Base-by-base conservation (phyloP, 2,113 vertebrate genomes). In the Hymenochirus boettgeri region DNA sequence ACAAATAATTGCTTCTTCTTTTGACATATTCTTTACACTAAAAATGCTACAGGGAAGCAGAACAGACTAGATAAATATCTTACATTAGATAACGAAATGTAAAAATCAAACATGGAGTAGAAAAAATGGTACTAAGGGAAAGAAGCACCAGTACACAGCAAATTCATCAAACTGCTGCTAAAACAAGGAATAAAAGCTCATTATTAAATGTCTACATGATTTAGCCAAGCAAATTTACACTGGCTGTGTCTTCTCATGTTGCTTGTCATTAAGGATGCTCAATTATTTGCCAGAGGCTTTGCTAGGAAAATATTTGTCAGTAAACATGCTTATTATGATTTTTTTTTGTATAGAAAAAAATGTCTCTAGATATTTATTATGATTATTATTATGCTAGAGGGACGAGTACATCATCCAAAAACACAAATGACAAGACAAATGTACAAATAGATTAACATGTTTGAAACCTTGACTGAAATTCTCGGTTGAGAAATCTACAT, bases 241-340 rank as follows among this genome's bases (percentile, higher is more conserved):
- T 66, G 57, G 51, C 39, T 22, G 35, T 51, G 21, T 57, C 58
- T 29, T 35, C 15, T 50, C 29, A 26, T 18, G 45, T 57, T 57
- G 21, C 22, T 35, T 37, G 53, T 33, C 25, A 64, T 64, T 48
- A 65, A 65, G 22, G 21, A 22, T 27, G 23, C 12, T 46, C 26
- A 39, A 55, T 56, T 56, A 24, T 21, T 25, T 58, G 45, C 63
- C 31, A 39, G 29, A 51, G 63, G 55, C 63, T 57, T 66, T 66
- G 45, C 39, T 57, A 21, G 13, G 26, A 48, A 39, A 48, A 58
- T 21, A 57, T 61, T 31, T 64, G 52, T 8, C 51, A 65, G 22
- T 12, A 51, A 66, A 66, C 26, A 15, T 66, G 63, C 55, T 66
- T 58, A 48, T 50, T 58, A 21, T 51, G 22, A 19, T 24, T 25